Evolutionary conservation across 2,888 invertebrate genomes (phyloP), one percentile per base, ranked within the genome.

Genomic region (Romanomermis culicivorax): DNA sequence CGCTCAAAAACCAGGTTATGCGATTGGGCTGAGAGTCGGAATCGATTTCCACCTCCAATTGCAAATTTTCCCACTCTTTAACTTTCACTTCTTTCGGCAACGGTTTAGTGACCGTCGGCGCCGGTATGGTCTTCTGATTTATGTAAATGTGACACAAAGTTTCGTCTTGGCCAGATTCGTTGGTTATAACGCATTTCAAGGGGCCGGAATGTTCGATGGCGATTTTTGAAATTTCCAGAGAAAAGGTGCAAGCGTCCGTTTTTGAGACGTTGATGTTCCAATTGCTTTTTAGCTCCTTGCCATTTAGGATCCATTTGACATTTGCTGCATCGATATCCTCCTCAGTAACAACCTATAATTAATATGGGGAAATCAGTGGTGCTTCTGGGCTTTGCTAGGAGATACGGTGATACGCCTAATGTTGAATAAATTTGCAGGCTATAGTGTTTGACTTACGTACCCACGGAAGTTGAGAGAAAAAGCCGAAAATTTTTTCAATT

Each of bases 1-100:
- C 64, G 56, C 64, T 64, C 45, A 67, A 55, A 14, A 53, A 61
- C 65, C 65, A 67, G 7, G 14, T 3, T 23, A 29, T 2, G 11
- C 30, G n/a, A 11, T 2, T 30, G 3, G 42, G 42, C 7, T 14
- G 42, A 23, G 42, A 24, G 17, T 52, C 52, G 11, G 24, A 20
- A 2, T 24, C 7, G 2, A 52, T 11, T 23, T 52, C 42, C 17
- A 42, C 26, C 24, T 52, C 52, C 11, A 52, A 7, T 20, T 42
- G 17, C 42, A 52, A 20, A 3, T 2, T 52, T 11, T 52, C 52
- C 23, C 42, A 14, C 26, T 52, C 52, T 27, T 49, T 49, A 11
- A 49, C 29, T 7, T 11, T 49, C 11, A 27, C 29, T 49, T 25
- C 26, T 27, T 25, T 7, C 7, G 50, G 50, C 29, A 49, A 23